A percentile compares a stretch with the other conserved stretches of the same genome.
Evolutionary conservation across 30 jellyfish, hydroid and myxozoan species (phyloP).

Genomic region (Catostylus mosaicus): DNA sequence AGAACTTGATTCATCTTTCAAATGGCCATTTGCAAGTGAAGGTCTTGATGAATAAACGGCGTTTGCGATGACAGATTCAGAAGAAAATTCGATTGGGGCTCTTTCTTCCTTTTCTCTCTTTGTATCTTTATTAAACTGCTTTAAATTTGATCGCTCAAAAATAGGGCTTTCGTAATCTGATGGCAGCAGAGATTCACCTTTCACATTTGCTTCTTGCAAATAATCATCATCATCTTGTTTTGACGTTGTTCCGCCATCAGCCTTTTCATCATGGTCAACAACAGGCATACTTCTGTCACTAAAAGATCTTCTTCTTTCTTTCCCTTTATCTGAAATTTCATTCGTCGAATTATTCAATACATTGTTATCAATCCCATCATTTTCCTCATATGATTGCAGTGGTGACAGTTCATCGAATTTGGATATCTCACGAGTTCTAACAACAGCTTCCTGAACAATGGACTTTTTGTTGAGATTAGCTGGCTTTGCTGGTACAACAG

Average conservation of each 20-base stretch:
- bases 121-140: not conserved
- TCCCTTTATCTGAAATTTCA: slow-evolving; percentile 38
- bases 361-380: not conserved
- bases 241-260: not conserved
- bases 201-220: not conserved
- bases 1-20: not conserved
- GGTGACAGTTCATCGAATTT: not conserved
- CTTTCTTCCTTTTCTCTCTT: not conserved
- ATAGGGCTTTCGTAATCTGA: not conserved
- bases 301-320: slow-evolving; percentile 34
- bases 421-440: not conserved
- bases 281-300: slow-evolving; percentile 17
- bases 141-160: not conserved
- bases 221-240: not conserved
- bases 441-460: not conserved
- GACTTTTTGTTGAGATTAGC: not conserved
- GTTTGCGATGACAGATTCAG: not conserved
- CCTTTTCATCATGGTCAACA: not conserved
- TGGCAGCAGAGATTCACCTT: not conserved
- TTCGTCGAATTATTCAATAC: not conserved
- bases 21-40: not conserved
- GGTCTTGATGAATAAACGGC: not conserved
- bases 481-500: not conserved
- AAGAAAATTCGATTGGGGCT: not conserved
- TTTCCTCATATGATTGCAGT: not conserved